Base-by-base conservation (phyloP, 2,888 invertebrate genomes). In the Hofmannophila pseudospretella region DNA sequence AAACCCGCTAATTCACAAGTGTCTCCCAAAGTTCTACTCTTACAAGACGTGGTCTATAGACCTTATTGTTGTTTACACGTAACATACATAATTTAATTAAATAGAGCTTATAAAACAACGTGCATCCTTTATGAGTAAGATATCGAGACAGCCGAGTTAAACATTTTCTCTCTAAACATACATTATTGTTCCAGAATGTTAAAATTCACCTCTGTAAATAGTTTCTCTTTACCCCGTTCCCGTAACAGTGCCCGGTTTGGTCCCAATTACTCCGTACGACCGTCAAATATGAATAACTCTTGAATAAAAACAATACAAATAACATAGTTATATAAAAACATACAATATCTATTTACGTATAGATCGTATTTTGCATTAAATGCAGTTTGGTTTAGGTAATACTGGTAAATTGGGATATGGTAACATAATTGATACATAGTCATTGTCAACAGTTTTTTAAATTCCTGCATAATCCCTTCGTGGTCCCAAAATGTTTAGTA, bases 161-260 rank as follows among this genome's bases (percentile, higher is more conserved):
- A 28, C n/a, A 7, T 13, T 10, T 12, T 27, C 14, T 2, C 5
- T 23, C 29, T 34, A 30, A 31, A 41, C 42, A 48, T 47, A 57
- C 36, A 39, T 51, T 56, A 55, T 54, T 54, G 47, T 56, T 50
- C 43, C 22, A n/a, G 39, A 37, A 39, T 41, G 39, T 48, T 44
- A 41, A 54, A 50, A 64, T 58, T 54, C 45, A 44, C 50, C 37
- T 49, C 48, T 55, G 50, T 57, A 64, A 60, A 67, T 68, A 59
- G 46, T 53, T 57, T 51, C 42, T 51, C 33, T 73, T 72, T 76
- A 68, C 71, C 55, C 67, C 54, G 54, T 60, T 57, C 49, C 64
- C 50, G 48, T 41, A 54, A 67, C 67, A 63, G 74, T 80, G 81
- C 79, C 84, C 84, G 81, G 84, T 82, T 82, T 86, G 85, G 85